Base-by-base conservation (phyloP, 2,888 invertebrate species). In the Fissipunctia ypsillon region DNA sequence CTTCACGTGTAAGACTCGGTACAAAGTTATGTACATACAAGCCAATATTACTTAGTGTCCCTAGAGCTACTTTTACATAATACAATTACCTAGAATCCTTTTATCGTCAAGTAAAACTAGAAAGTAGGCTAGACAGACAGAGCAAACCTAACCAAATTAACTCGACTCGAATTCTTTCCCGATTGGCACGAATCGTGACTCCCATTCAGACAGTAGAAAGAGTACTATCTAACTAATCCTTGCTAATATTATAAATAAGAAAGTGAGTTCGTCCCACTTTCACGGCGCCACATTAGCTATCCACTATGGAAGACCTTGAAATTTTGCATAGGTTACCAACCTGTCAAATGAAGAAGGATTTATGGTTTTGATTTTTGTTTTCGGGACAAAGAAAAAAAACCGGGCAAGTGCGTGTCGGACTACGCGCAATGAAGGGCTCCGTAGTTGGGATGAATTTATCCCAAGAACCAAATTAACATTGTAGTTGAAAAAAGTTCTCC, bases 141-240 rank as follows among this genome's bases (percentile, higher is more conserved):
- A 59, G 22, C 50, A 54, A 74, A 78, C 48, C 66, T 57, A 52
- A 52, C 45, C 61, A 73, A 69, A 76, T 72, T 56, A 57, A 56
- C 31, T 70, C 7, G 19, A 16, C 14, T 68, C 35, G 45, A 52
- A 76, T 76, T 71, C 73, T 64, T 74, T 68, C 59, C 61, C 28
- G 69, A 69, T 79, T 59, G 63, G 43, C 57, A 50, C 52, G n/a
- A 12, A 57, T 69, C 80, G 76, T 84, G 83, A 83, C 75, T 84
- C n/a, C 69, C 70, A 73, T 83, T 83, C 60, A 10, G 16, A 65
- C 0, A 64, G 16, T 35, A 52, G 65, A 82, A 60, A 67, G 25
- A 78, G 25, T 72, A 28, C 19, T 64, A 38, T 57, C 52, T 41
- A n/a, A 52, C 57, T 69, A 38, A 81, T 72, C 84, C 69, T 69